These are phyloP conservation scores for Periplaneta americana DNA, from an alignment of 1,140 invertebrate species.

Conservation along the genomic window DNA sequence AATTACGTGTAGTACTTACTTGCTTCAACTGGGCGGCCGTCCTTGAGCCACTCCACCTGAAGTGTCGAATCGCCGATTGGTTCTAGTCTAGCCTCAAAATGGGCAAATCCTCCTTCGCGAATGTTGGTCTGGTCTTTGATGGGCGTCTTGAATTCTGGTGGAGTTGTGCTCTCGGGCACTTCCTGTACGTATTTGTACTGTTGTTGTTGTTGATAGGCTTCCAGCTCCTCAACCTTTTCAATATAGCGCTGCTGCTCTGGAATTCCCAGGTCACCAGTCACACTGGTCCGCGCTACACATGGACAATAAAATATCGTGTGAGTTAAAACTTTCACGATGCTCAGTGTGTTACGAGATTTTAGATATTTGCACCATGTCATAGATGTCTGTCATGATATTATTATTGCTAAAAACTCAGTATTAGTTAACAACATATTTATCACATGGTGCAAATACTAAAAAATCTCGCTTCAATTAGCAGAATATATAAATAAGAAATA, in stretches of 20 bases:
- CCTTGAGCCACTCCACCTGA: slow-evolving; percentile 92
- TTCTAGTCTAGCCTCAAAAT: slow-evolving; percentile 92
- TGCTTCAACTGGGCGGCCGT: slow-evolving; percentile 84
- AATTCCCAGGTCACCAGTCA: slow-evolving; percentile 81
- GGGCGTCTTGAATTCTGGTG: slow-evolving; percentile 88
- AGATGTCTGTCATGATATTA: no score
- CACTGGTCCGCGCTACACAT: slow-evolving; percentile 65
- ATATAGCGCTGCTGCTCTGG: slow-evolving; percentile 91
- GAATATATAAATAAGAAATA: no score
- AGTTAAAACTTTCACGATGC: no score
- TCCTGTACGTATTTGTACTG: slow-evolving; percentile 69
- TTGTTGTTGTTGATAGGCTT: slow-evolving; percentile 78
- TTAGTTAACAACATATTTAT: no score
- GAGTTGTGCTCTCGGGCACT: slow-evolving; percentile 65
- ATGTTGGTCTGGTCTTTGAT: slow-evolving; percentile 85
- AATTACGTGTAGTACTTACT: no score
- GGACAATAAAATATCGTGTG: slow-evolving; percentile 16
- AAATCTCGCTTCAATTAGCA: no score
- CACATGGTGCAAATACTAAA: no score
- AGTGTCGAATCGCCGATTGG: slow-evolving; percentile 89
- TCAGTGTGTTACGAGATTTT: no score
- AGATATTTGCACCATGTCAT: no score
- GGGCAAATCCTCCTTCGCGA: slow-evolving; percentile 89
- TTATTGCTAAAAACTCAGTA: no score
- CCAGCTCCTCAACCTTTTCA: slow-evolving; percentile 87